phyloP scores from a whole-genome alignment of 2,888 invertebrate genomes.

The Agrochola litura region DNA sequence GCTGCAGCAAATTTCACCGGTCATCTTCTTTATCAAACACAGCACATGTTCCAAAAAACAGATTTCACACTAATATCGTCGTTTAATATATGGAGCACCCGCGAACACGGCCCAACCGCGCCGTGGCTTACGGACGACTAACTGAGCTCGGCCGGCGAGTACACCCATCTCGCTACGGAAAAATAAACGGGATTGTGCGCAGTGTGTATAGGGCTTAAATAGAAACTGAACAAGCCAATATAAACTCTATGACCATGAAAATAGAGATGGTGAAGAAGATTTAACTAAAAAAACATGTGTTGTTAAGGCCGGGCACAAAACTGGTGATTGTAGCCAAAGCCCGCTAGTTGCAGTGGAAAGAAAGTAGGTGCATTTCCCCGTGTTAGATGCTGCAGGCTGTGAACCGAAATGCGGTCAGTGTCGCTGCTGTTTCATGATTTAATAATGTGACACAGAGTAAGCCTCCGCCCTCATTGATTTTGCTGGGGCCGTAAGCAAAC shows the following conservation, averaged over 20 bases:
- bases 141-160: constrained; percentile 62
- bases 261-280: constrained; percentile 63
- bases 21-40: constrained; percentile 85
- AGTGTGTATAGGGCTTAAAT: constrained; percentile 76
- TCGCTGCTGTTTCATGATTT: constrained; percentile 75
- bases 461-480: constrained; percentile 62
- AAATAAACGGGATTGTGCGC: constrained; percentile 83
- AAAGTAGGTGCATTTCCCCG: constrained; percentile 88
- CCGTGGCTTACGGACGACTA: constrained; percentile 79
- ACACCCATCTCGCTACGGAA: constrained; percentile 75
- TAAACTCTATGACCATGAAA: constrained; percentile 59
- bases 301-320: constrained; percentile 63
- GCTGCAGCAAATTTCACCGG: constrained; percentile 83
- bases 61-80: constrained; percentile 66
- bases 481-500: constrained; percentile 29
- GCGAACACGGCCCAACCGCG: constrained; percentile 72
- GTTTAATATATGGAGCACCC: constrained; percentile 50
- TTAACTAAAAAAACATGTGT: constrained; percentile 68
- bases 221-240: constrained; percentile 64
- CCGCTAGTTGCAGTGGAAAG: constrained; percentile 86
- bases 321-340: constrained; percentile 74
- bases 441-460: constrained; percentile 68
- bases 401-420: constrained; percentile 82
- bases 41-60: constrained; percentile 81
- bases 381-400: constrained; percentile 82